Conservation (phyloP, 2,113 vertebrate species). For the Mustela lutreola region DNA sequence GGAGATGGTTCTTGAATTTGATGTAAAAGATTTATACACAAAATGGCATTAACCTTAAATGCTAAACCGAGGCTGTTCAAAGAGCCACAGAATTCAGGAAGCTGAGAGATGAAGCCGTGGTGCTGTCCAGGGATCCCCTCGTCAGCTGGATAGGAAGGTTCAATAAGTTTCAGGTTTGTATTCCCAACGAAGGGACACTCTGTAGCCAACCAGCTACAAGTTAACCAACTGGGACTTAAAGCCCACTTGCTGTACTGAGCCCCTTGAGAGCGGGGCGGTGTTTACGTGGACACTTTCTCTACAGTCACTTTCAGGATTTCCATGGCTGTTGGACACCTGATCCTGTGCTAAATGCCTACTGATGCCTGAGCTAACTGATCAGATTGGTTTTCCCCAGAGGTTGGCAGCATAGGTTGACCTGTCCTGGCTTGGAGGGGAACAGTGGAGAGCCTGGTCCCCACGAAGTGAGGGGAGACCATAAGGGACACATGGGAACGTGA, state of each 20-base stretch:
- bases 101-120: background rate
- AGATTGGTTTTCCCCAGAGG: background rate
- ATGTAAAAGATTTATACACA: background rate
- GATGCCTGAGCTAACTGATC: background rate
- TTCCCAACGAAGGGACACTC: background rate
- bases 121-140: background rate
- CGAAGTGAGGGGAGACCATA: background rate
- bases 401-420: background rate
- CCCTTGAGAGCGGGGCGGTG: too few relatives aligned
- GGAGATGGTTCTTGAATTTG: background rate
- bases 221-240: background rate
- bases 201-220: background rate
- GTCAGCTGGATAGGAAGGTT: background rate
- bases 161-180: background rate
- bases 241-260: background rate
- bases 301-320: background rate
- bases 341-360: background rate
- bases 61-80: background rate
- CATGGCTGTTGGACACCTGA: background rate
- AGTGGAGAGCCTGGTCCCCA: background rate
- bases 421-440: background rate
- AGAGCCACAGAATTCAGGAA: background rate
- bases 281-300: background rate
- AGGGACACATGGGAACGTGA: background rate
- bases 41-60: background rate